Evolutionary conservation across 2,113 vertebrate genomes (phyloP).

Genomic region (Elanoides forficatus): DNA sequence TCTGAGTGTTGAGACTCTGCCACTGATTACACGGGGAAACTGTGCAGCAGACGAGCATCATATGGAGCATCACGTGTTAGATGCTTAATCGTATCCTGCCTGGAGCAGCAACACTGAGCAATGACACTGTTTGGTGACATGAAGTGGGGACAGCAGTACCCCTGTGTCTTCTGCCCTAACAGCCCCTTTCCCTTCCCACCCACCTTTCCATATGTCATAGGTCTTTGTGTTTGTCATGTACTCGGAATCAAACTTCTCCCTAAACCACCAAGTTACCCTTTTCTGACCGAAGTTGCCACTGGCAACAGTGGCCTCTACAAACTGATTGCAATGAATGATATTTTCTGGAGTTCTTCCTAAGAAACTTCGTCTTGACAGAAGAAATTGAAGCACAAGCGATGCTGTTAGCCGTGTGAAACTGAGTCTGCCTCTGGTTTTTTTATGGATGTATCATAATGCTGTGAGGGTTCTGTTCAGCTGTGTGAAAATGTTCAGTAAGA

Average conservation of each 20-base stretch:
- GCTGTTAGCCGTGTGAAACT: not conserved
- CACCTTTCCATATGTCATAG: not conserved
- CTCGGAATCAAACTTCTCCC: not conserved
- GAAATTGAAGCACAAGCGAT: not conserved
- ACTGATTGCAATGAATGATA: not conserved
- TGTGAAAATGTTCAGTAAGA: not conserved
- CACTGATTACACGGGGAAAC: too few species aligned
- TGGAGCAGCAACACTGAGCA: not conserved
- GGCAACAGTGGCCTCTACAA: not conserved
- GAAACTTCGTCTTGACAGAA: not conserved
- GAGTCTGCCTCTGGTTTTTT: not conserved
- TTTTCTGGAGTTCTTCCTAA: not conserved
- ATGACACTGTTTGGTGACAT: fast-evolving
- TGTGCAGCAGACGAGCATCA: not conserved
- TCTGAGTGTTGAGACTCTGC: not conserved
- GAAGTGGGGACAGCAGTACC: not conserved
- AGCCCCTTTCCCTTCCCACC: not conserved
- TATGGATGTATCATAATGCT: not conserved
- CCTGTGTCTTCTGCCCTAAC: not conserved
- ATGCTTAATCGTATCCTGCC: not conserved
- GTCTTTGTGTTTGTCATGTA: not conserved
- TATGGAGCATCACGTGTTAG: fast-evolving
- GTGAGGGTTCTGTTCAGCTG: not conserved
- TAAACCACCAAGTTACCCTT: not conserved
- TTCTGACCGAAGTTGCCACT: not conserved